Evolutionary conservation across 1,140 invertebrate species (phyloP).

Genomic region (Penaeus vannamei): DNA sequence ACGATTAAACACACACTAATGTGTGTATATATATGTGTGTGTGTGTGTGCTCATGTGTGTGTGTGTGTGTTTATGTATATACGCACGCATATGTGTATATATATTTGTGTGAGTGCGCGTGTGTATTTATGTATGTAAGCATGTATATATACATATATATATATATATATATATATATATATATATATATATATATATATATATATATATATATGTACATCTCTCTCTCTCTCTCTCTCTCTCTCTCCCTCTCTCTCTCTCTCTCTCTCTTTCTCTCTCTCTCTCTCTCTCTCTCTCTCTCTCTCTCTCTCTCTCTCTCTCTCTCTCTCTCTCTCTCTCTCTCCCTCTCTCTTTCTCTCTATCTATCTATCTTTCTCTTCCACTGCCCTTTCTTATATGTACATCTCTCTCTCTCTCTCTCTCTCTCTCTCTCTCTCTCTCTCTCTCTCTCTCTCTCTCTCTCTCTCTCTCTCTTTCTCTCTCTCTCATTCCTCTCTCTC

Average conservation of each 20-base stretch:
- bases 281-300: constrained; percentile 19
- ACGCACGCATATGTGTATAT: neutral
- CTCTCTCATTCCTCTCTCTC: no score
- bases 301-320: neutral
- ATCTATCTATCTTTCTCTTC: no score
- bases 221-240: neutral
- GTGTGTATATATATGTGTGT: no score
- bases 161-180: constrained; percentile 52
- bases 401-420: no score
- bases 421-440: no score
- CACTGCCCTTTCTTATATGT: no score
- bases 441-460: no score
- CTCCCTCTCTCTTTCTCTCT: no score
- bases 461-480: no score
- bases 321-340: no score
- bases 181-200: constrained; percentile 60
- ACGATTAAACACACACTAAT: no score
- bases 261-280: constrained; percentile 42
- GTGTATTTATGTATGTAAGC: constrained; percentile 21
- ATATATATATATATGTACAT: constrained; percentile 56
- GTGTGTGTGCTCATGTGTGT: no score
- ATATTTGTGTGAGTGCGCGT: neutral
- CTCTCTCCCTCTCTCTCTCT: constrained; percentile 20
- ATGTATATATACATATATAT: constrained; percentile 35
- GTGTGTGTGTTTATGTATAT: neutral